Conservation (phyloP, 2,888 invertebrate species). For the Sminthurinus aureus region DNA sequence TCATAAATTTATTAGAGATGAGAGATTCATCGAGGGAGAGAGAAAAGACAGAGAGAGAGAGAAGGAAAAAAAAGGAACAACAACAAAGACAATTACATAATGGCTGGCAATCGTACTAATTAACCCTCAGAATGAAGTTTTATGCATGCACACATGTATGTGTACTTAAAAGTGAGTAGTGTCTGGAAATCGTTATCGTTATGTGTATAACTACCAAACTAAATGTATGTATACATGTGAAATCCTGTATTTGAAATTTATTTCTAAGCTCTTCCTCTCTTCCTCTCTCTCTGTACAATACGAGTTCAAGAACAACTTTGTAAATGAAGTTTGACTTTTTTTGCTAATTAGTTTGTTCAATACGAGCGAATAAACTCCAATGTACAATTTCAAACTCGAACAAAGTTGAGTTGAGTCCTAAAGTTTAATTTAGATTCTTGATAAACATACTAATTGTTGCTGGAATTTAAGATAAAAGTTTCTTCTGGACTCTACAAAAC, state of each 20-base stretch:
- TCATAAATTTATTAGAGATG: neutral
- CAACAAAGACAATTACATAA: neutral
- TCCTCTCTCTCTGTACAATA: neutral
- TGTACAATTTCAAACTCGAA: neutral
- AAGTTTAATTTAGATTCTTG: slow-evolving; percentile 7
- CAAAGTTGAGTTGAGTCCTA: neutral
- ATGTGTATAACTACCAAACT: no score
- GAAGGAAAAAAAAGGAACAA: neutral
- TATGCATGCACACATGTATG: neutral
- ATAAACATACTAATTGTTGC: slow-evolving; percentile 11
- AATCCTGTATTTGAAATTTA: neutral
- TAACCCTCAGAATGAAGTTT: neutral
- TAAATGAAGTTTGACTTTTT: slow-evolving; percentile 6
- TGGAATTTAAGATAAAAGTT: slow-evolving; percentile 5
- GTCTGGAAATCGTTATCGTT: neutral
- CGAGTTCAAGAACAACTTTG: neutral
- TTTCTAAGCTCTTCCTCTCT: neutral
- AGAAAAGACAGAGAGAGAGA: neutral
- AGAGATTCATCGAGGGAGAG: neutral
- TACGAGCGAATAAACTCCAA: neutral
- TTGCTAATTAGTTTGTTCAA: slow-evolving; percentile 15
- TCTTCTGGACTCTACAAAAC: neutral
- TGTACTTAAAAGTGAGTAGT: neutral
- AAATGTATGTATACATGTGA: neutral
- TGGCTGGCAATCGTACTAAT: neutral